Evolutionary conservation across 2,888 invertebrate species (phyloP).

Genomic region (Bhutanitis thaidina): DNA sequence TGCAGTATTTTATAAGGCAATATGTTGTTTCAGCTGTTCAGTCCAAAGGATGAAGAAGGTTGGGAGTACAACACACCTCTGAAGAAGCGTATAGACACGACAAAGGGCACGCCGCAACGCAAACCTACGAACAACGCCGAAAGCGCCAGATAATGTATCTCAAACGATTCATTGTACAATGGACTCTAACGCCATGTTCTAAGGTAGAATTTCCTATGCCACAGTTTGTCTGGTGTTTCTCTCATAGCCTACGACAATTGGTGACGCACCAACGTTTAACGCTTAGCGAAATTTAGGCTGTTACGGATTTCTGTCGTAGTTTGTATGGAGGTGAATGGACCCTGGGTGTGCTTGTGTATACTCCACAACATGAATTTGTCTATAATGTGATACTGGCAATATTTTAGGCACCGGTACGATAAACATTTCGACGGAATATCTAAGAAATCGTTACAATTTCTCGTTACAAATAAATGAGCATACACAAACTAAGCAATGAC

Average conservation of each 20-base stretch:
- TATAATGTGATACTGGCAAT: too few relatives aligned
- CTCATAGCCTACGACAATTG: slow-evolving; percentile 27
- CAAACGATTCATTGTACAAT: slow-evolving; percentile 3
- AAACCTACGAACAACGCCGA: slow-evolving; percentile 45
- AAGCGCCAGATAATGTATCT: slow-evolving; percentile 57
- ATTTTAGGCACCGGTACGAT: too few relatives aligned
- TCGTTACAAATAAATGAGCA: too few relatives aligned
- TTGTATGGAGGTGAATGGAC: slow-evolving; percentile 4
- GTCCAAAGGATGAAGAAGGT: slow-evolving; percentile 82
- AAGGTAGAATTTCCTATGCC: slow-evolving; percentile 49
- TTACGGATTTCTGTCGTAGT: slow-evolving; percentile 2
- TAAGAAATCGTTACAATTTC: too few relatives aligned
- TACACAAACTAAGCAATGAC: slow-evolving; percentile 6
- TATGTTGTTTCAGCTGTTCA: slow-evolving; percentile 80
- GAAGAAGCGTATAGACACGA: slow-evolving; percentile 51
- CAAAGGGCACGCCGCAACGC: slow-evolving; percentile 42
- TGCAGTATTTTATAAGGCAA: neutral
- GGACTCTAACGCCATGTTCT: slow-evolving; percentile 29
- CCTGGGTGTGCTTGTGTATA: neutral
- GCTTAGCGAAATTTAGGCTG: slow-evolving; percentile 21
- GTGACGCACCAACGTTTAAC: slow-evolving; percentile 32
- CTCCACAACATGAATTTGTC: neutral
- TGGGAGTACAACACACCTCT: slow-evolving; percentile 80
- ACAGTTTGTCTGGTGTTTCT: slow-evolving; percentile 26
- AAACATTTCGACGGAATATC: too few relatives aligned